phyloP scores from a whole-genome alignment of 1,140 invertebrate genomes.

The Saccostrea glomerata region DNA sequence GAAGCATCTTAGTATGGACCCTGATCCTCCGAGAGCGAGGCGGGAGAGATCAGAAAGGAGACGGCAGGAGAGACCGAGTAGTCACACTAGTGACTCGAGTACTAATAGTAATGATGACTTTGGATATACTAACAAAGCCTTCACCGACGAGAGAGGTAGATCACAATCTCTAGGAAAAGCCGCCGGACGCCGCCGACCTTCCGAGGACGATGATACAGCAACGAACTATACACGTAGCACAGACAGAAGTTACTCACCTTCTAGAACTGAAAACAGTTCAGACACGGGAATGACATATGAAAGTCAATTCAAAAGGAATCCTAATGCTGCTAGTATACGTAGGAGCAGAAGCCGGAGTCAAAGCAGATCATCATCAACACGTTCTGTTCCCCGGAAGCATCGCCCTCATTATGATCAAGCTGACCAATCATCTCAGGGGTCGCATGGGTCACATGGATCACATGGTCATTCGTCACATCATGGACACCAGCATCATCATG shows the following conservation, averaged over 20 bases:
- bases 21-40: constrained; percentile 11
- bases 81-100: constrained; percentile 42
- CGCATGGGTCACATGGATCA: background rate
- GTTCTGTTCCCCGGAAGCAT: background rate
- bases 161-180: constrained; percentile 26
- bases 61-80: background rate
- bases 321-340: constrained; percentile 34
- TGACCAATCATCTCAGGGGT: constrained; percentile 25
- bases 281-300: constrained; percentile 21
- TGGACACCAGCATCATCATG: background rate
- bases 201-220: constrained; percentile 30
- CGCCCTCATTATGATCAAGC: constrained; percentile 18
- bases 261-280: constrained; percentile 31
- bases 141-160: constrained; percentile 30
- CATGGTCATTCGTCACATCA: background rate
- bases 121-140: constrained; percentile 25
- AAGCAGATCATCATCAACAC: background rate
- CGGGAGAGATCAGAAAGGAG: constrained; percentile 15
- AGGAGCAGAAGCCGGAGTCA: constrained; percentile 38
- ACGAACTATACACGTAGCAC: constrained; percentile 33
- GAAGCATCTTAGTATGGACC: constrained; percentile 26
- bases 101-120: constrained; percentile 15
- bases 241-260: constrained; percentile 28
- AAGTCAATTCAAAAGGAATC: constrained; percentile 33
- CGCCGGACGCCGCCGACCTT: constrained; percentile 1